Evolutionary conservation across 1,140 invertebrate species (phyloP).

Genomic region (Macrosteles quadrilineatus): DNA sequence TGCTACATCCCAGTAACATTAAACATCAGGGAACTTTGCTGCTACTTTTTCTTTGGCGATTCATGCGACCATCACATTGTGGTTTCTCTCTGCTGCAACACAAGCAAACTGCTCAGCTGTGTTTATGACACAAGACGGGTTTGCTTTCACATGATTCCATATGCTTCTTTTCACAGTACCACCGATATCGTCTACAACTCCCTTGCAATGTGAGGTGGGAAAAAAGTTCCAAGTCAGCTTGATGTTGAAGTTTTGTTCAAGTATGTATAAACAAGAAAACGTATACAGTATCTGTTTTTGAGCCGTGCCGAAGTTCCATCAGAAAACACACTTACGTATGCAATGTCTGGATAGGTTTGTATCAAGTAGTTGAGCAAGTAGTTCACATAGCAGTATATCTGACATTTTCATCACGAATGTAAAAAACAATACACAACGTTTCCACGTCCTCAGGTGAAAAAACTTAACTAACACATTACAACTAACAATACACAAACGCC

Average conservation of each 20-base stretch:
- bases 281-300: slow-evolving; percentile 29
- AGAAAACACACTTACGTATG: slow-evolving; percentile 18
- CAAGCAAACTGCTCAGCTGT: neutral
- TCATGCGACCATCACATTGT: neutral
- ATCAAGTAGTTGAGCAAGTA: neutral
- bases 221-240: slow-evolving; percentile 44
- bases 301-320: slow-evolving; percentile 27
- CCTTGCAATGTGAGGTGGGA: slow-evolving; percentile 47
- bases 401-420: too few species aligned
- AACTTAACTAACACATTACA: too few species aligned
- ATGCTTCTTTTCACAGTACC: slow-evolving; percentile 32
- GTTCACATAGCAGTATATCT: neutral
- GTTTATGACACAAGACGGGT: neutral
- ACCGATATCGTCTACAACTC: slow-evolving; percentile 43
- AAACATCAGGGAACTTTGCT: neutral
- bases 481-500: too few species aligned
- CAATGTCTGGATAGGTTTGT: neutral
- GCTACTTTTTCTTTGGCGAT: neutral
- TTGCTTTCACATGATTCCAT: slow-evolving; percentile 5
- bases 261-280: slow-evolving; percentile 23
- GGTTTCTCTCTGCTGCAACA: neutral
- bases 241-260: slow-evolving; percentile 39
- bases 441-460: too few species aligned
- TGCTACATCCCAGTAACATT: neutral
- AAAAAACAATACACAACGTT: too few species aligned